Percentiles rank a stretch among this genome's conserved stretches.
Conservation (phyloP, 2,888 invertebrate species). For the Epinotia brunnichana region DNA sequence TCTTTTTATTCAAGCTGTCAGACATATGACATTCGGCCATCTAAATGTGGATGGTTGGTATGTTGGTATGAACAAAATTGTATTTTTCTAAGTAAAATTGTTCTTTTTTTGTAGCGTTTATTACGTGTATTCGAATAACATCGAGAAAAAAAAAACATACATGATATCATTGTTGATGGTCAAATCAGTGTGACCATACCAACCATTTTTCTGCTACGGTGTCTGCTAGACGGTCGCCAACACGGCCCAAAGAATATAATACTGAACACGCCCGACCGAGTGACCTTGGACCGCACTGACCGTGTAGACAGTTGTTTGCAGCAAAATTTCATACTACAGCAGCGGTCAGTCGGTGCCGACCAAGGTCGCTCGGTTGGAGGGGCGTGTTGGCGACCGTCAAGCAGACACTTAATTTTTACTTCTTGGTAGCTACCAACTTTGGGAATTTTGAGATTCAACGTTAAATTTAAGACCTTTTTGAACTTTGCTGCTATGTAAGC, state of each 20-base stretch:
- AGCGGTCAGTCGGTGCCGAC: too few species aligned
- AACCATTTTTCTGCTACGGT: background rate
- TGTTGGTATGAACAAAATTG: slow-evolving; percentile 6
- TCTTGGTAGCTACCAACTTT: background rate
- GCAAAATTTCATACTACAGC: too few species aligned
- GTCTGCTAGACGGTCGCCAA: too few species aligned
- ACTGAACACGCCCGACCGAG: too few species aligned
- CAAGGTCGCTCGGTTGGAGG: too few species aligned
- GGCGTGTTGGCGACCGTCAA: too few species aligned
- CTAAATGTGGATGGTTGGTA: background rate
- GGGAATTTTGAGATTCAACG: too few species aligned
- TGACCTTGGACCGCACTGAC: too few species aligned
- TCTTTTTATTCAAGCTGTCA: slow-evolving; percentile 69
- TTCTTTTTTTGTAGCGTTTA: slow-evolving; percentile 2
- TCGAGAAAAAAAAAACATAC: background rate
- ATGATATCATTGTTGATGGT: background rate
- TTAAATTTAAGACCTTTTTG: too few species aligned
- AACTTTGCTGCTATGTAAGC: too few species aligned
- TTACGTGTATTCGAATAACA: background rate
- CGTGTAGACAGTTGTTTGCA: too few species aligned
- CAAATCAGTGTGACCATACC: background rate
- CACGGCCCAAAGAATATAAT: too few species aligned
- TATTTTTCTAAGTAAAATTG: slow-evolving; percentile 11
- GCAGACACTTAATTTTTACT: background rate
- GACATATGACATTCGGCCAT: slow-evolving; percentile 27